These are phyloP conservation scores for Ecliptopera silaceata DNA, from an alignment of 2,888 invertebrate genomes.

Conservation along the genomic window DNA sequence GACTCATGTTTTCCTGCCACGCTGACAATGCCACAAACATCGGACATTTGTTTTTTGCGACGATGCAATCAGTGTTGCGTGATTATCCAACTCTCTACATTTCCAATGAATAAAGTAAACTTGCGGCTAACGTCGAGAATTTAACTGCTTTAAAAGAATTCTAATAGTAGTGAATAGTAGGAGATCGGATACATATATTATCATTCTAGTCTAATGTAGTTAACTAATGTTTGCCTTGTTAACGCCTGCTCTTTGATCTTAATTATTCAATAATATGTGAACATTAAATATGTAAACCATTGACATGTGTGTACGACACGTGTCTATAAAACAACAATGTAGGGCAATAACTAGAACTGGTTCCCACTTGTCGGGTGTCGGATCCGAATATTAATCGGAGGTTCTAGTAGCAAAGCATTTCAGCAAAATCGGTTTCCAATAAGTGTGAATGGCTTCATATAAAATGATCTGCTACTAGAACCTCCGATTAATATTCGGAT, in stretches of 20 bases:
- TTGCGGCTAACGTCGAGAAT: no score
- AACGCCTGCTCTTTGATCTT: conserved; percentile 18
- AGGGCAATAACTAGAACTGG: not conserved
- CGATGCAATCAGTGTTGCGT: conserved; percentile 53
- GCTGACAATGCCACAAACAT: conserved; percentile 58
- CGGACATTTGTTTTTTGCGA: conserved; percentile 51
- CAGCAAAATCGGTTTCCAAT: no score
- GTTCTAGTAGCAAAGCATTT: no score
- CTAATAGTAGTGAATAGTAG: no score
- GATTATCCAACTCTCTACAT: conserved; percentile 51
- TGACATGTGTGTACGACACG: conserved; percentile 25
- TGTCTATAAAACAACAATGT: conserved; percentile 18
- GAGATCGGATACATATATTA: no score
- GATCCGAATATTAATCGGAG: no score
- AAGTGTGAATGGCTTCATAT: no score
- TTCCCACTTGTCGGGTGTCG: no score
- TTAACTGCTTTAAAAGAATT: no score
- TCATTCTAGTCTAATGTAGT: no score
- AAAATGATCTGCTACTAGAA: no score
- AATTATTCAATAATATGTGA: conserved; percentile 12
- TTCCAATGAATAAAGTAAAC: conserved; percentile 48
- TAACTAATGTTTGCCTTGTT: not conserved
- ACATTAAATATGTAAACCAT: conserved; percentile 6
- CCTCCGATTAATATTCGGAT: no score
- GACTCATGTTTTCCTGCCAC: conserved; percentile 60